Evolutionary conservation across 1,140 invertebrate species (phyloP), one percentile per base, ranked within the genome.

Genomic region (Pseudomyrmex sp.): DNA sequence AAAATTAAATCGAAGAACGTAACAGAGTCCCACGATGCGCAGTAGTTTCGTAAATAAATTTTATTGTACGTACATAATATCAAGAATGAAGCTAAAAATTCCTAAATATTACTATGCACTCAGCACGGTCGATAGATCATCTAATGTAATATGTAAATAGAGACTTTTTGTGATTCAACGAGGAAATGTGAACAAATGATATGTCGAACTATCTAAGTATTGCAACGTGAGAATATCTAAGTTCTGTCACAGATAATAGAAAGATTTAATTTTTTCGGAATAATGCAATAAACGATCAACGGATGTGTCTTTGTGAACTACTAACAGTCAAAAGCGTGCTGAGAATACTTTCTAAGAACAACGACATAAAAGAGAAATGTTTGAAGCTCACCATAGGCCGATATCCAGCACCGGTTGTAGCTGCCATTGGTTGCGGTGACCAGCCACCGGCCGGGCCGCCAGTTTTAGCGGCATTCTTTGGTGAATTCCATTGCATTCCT

Each of bases 351-450:
- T 73, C 68, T 26, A 72, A 72, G 15, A 15, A 26, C 48, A 76
- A 58, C n/a, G 23, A 73, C 35, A 69, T 26, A 86, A 13, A 44
- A 35, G 8, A 13, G 10, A 59, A 54, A 54, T 7, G 48, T 52
- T 58, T 10, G 90, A 66, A 44, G 76, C 92, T 93, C 95, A 97
- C 97, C 97, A 98, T 98, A 69, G 97, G 97, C 93, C 97, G 95
- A 94, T 98, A 98, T 87, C 97, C 97, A 83, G 96, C 97, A 85
- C 97, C 97, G 77, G 97, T 98, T 63, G 97, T 98, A 72, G 97
- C 97, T 87, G 97, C 97, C 96, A 98, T 97, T 46, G 97, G 97
- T 93, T 97, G 97, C 61, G 97, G 97, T 89, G 96, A 97, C 97
- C 97, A 98, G 44, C 93, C 94, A 8, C 74, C 76, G 13, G 95